Conservation (phyloP, 1,140 invertebrate genomes). For the Colletes gigas region DNA sequence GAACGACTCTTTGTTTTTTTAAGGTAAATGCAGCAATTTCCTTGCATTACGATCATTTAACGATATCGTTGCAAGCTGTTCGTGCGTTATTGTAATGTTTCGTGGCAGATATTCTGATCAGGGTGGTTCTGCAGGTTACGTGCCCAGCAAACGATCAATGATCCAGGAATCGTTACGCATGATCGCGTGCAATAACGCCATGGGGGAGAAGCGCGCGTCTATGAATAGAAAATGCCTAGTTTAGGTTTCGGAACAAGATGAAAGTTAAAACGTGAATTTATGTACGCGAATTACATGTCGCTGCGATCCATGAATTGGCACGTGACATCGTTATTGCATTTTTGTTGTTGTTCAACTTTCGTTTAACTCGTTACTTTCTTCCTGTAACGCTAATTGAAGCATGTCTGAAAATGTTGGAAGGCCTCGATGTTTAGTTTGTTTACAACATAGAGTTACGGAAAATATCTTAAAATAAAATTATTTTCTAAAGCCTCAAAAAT, state of each 20-base stretch:
- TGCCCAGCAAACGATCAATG: constrained; percentile 35
- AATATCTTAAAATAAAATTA: no score
- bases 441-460: no score
- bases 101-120: constrained; percentile 20
- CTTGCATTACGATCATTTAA: neutral
- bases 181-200: constrained; percentile 40
- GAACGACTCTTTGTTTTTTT: constrained; percentile 10
- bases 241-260: neutral
- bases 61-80: constrained; percentile 20
- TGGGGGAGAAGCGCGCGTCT: constrained; percentile 12
- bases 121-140: constrained; percentile 29
- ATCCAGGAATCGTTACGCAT: constrained; percentile 58
- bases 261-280: neutral
- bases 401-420: no score
- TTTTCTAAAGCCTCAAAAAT: no score
- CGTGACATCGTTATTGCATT: neutral
- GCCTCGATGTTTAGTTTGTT: no score
- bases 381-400: no score
- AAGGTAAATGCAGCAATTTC: neutral
- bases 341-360: neutral
- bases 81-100: constrained; percentile 47
- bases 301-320: neutral
- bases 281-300: neutral
- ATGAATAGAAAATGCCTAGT: constrained; percentile 35
- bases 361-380: neutral